Evolutionary conservation across 2,113 vertebrate species (phyloP).

Genomic region (Brachionichthys hirsutus): DNA sequence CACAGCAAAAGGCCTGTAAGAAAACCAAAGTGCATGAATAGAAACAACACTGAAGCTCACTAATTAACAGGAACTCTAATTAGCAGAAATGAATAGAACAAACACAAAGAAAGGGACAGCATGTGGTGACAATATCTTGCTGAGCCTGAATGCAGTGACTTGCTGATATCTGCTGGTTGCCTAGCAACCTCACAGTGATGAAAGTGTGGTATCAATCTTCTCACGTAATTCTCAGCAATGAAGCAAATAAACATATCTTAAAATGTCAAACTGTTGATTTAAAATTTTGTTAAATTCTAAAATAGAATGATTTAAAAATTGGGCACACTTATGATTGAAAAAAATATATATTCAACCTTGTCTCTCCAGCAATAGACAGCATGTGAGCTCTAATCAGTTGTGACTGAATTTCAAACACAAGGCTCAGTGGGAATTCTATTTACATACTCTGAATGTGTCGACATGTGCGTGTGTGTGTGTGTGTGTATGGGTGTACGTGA

Average conservation of each 20-base stretch:
- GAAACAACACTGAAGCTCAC: background rate
- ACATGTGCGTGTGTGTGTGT: conserved; percentile 28
- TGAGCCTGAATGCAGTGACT: background rate
- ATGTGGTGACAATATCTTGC: background rate
- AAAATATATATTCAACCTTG: too few species aligned
- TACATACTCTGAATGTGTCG: conserved; percentile 57
- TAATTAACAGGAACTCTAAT: background rate
- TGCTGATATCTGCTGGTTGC: conserved; percentile 26
- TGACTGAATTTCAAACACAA: conserved; percentile 55
- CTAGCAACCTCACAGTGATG: conserved; percentile 31
- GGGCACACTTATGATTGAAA: too few species aligned
- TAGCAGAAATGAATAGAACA: background rate
- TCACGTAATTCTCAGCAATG: conserved; percentile 4
- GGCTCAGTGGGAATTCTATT: conserved; percentile 54
- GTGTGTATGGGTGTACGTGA: conserved; percentile 12
- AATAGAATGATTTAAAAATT: background rate
- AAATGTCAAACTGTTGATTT: conserved; percentile 14
- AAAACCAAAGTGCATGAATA: background rate
- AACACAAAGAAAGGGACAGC: background rate
- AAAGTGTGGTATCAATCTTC: conserved; percentile 11
- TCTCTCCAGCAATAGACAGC: too few species aligned
- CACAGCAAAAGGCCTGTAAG: background rate
- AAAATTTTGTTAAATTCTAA: background rate
- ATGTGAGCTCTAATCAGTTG: conserved; percentile 41
- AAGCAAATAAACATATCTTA: background rate